phyloP scores from a whole-genome alignment of 2,113 vertebrate genomes.

The Proterorhinus semilunaris region DNA sequence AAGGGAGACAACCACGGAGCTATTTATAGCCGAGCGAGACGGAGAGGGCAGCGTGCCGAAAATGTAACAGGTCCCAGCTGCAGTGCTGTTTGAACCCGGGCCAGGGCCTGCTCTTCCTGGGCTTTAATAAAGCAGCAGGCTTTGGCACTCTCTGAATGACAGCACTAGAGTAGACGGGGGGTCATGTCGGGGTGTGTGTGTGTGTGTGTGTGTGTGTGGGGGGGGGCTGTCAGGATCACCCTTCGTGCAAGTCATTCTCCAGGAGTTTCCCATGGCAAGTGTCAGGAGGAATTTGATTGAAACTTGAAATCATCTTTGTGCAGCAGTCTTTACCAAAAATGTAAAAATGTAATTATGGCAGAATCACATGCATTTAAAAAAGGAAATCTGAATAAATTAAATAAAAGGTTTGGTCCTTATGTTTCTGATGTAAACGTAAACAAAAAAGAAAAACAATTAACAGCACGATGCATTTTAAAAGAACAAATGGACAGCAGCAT shows the following conservation, averaged over 20 bases:
- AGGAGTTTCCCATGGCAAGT: neutral
- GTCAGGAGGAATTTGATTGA: too few relatives aligned
- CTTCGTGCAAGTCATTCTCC: neutral
- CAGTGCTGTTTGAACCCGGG: slow-evolving; percentile 95
- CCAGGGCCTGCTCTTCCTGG: slow-evolving; percentile 82
- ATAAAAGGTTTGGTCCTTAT: too few relatives aligned
- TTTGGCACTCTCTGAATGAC: slow-evolving; percentile 98
- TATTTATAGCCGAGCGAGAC: slow-evolving; percentile 87
- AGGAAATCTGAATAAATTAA: too few relatives aligned
- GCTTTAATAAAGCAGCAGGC: slow-evolving; percentile 87
- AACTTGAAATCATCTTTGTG: too few relatives aligned
- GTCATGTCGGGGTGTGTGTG: slow-evolving; percentile 26
- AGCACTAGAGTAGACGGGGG: slow-evolving; percentile 77
- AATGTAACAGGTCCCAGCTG: slow-evolving; percentile 99
- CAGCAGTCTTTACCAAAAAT: too few relatives aligned
- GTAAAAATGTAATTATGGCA: too few relatives aligned
- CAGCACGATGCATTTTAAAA: too few relatives aligned
- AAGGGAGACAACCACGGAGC: slow-evolving; percentile 88
- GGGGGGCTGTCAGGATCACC: slow-evolving; percentile 21
- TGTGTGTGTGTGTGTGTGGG: slow-evolving; percentile 11
- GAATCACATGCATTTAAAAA: too few relatives aligned
- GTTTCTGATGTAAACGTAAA: too few relatives aligned
- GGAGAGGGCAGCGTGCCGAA: slow-evolving; percentile 94
- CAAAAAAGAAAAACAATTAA: too few relatives aligned
- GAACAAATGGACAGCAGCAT: too few relatives aligned